phyloP scores from a whole-genome alignment of 2,113 vertebrate genomes.

The Leuciscus idus region DNA sequence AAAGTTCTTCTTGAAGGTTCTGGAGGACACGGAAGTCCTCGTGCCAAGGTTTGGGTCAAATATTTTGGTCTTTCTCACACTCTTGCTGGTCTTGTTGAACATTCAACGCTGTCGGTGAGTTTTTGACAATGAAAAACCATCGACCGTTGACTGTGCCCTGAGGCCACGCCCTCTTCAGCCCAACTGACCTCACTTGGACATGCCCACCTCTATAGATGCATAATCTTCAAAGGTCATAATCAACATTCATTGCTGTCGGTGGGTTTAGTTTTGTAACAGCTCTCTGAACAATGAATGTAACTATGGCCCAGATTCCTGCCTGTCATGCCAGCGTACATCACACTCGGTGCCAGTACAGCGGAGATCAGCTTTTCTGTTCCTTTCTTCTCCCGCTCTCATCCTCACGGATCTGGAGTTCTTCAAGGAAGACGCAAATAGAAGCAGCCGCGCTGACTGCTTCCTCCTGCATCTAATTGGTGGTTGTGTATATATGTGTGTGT shows the following conservation, averaged over 20 bases:
- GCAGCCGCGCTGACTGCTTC: constrained; percentile 70
- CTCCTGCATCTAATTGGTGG: constrained; percentile 78
- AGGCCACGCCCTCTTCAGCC: constrained; percentile 71
- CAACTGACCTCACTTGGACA: background rate
- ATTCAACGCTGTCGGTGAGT: constrained; percentile 99
- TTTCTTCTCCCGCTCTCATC: constrained; percentile 59
- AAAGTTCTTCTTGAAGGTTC: background rate
- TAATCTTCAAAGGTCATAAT: constrained; percentile 92
- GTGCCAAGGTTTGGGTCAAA: constrained; percentile 1
- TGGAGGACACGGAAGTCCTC: background rate
- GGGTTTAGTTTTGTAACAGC: constrained; percentile 97
- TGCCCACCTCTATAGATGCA: background rate
- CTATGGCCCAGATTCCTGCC: constrained; percentile 88
- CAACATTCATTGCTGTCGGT: constrained; percentile 99
- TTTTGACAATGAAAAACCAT: constrained; percentile 94
- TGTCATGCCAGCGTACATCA: constrained; percentile 14
- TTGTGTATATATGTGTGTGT: constrained; percentile 64
- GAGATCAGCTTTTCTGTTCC: constrained; percentile 48
- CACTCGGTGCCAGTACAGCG: background rate
- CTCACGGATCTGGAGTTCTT: constrained; percentile 63
- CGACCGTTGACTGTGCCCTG: constrained; percentile 99
- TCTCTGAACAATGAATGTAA: constrained; percentile 99
- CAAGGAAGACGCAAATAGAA: constrained; percentile 75
- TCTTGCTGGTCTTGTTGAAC: constrained; percentile 83
- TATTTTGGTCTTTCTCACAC: constrained; percentile 13